Evolutionary conservation across 2,797 vertebrate genomes (phyloP).

Genomic region (Trematomus bernacchii): DNA sequence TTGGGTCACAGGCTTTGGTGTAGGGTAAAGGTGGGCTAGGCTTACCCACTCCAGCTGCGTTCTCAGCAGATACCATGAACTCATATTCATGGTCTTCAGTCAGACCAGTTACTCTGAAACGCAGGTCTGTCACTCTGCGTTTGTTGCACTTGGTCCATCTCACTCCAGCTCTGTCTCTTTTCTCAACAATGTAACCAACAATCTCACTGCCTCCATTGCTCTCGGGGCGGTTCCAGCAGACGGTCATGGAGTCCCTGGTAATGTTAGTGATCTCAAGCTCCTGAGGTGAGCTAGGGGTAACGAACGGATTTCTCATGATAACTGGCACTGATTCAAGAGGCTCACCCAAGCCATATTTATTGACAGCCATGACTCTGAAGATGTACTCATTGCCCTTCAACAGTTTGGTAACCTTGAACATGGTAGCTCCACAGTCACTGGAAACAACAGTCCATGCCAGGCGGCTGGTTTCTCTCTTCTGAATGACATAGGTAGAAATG

Average conservation of each 20-base stretch:
- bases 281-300: constrained; percentile 91
- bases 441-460: constrained; percentile 97
- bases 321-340: constrained; percentile 95
- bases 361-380: constrained; percentile 98
- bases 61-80: constrained; percentile 97
- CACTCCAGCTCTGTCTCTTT: constrained; percentile 95
- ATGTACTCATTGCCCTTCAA: constrained; percentile 98
- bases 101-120: constrained; percentile 95
- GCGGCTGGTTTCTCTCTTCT: constrained; percentile 98
- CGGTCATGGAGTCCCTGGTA: constrained; percentile 97
- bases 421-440: constrained; percentile 93
- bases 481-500: constrained; percentile 95
- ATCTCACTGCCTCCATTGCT: constrained; percentile 96
- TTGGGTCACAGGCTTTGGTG: constrained; percentile 96
- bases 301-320: constrained; percentile 97
- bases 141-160: constrained; percentile 99
- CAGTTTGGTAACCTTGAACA: constrained; percentile 97
- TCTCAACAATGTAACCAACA: constrained; percentile 94
- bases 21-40: constrained; percentile 91
- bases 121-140: constrained; percentile 94
- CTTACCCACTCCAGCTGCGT: constrained; percentile 94
- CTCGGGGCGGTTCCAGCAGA: constrained; percentile 95
- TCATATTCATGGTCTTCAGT: constrained; percentile 98
- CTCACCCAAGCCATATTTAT: constrained; percentile 96
- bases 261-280: constrained; percentile 95